These are phyloP conservation scores for Gambusia holbrooki DNA, from an alignment of 2,113 vertebrate species.

Conservation along the genomic window DNA sequence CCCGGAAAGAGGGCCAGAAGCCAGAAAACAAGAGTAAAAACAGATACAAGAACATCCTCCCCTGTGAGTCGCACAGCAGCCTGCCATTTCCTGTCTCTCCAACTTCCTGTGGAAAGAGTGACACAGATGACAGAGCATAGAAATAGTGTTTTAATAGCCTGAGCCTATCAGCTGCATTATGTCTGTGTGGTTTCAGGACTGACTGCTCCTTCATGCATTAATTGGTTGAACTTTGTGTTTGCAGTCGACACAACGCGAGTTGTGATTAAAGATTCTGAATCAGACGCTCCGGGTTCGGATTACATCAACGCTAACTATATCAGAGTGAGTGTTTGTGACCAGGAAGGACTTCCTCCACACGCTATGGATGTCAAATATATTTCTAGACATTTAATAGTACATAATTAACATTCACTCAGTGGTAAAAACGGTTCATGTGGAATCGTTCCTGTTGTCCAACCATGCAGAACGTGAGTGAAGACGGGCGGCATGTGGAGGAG, in stretches of 20 bases:
- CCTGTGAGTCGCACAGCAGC: slow-evolving; percentile 80
- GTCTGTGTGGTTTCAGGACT: slow-evolving; percentile 6
- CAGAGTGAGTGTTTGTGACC: slow-evolving; percentile 71
- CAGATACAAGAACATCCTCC: slow-evolving; percentile 92
- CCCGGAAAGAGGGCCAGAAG: slow-evolving; percentile 87
- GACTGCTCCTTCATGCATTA: background rate
- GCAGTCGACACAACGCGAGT: slow-evolving; percentile 87
- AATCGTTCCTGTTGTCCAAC: background rate
- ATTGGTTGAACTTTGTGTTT: slow-evolving; percentile 38
- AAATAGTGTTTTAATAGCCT: slow-evolving; percentile 24
- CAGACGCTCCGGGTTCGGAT: slow-evolving; percentile 80
- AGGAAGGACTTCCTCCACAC: too few species aligned
- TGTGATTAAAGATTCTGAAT: slow-evolving; percentile 77
- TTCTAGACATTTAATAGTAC: background rate
- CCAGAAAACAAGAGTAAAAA: slow-evolving; percentile 90
- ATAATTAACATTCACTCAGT: background rate
- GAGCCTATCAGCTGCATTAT: background rate
- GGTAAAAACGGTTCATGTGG: background rate
- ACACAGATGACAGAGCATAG: slow-evolving; percentile 36
- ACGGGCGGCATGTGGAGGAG: slow-evolving; percentile 75
- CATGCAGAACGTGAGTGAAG: slow-evolving; percentile 81
- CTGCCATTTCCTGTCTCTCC: slow-evolving; percentile 69
- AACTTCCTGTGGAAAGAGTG: slow-evolving; percentile 74
- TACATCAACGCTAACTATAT: slow-evolving; percentile 92
- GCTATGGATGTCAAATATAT: background rate